Evolutionary conservation across 2,888 invertebrate genomes (phyloP), one percentile per base, ranked within the genome.

Genomic region (Asteroscopus sphinx): DNA sequence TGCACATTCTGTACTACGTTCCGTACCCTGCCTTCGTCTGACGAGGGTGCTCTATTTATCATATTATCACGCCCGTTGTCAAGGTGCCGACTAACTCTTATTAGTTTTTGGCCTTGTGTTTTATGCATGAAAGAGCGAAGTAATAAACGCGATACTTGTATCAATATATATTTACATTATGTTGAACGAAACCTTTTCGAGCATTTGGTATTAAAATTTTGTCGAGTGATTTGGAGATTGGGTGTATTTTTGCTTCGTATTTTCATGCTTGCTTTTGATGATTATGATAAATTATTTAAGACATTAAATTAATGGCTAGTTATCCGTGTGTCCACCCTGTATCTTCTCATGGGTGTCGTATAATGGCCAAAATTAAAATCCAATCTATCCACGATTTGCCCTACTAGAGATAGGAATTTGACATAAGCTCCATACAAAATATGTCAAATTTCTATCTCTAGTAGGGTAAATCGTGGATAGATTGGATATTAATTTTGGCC

Each of bases 11-110:
- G 17, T 40, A 40, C 46, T 60, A 33, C 39, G 52, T 72, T 39
- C 9, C 26, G 60, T 30, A 69, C 48, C 40, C 25, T 39, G 33
- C 17, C 17, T 59, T 51, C 60, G 41, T 33, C 77, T 90, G 93
- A 93, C 91, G 79, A 90, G 92, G 93, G 92, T 92, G 42, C 16
- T 74, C 88, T 87, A 90, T 93, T 92, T 91, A 92, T 93, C 92
- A 92, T 92, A 93, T 90, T 90, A 92, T 90, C 87, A 83, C 76
- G 81, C 56, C 63, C 72, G 79, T 87, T 86, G 90, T 89, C 90
- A 84, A 82, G 87, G 79, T 82, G 67, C 75, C 75, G 76, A 75
- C 79, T 83, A 85, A 85, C 84, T 86, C 89, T 87, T 91, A 91
- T 90, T 90, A 89, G 88, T 88, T 90, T 85, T 86, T 77, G 83